Evolutionary conservation across 1,140 invertebrate genomes (phyloP).

Genomic region (Temnothorax longispinosus): DNA sequence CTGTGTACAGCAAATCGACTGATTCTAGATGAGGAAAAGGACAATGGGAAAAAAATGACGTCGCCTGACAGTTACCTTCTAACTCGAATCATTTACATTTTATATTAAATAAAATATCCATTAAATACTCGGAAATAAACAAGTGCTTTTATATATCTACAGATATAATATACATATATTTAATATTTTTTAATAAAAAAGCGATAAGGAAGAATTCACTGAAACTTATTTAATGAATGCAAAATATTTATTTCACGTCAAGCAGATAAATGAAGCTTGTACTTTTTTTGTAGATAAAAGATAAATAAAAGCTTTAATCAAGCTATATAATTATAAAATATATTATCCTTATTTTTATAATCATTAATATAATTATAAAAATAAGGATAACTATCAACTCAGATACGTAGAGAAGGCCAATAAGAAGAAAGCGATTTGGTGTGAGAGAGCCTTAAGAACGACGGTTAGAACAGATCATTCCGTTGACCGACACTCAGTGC

Average conservation of each 20-base stretch:
- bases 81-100: neutral
- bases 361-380: slow-evolving; percentile 6
- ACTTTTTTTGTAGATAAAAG: neutral
- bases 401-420: neutral
- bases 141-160: too few species aligned
- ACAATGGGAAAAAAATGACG: slow-evolving; percentile 13
- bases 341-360: too few species aligned
- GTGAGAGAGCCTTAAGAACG: slow-evolving; percentile 49
- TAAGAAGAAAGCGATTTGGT: slow-evolving; percentile 10
- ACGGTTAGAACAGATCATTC: slow-evolving; percentile 71
- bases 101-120: neutral
- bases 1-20: slow-evolving; percentile 2
- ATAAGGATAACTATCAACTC: neutral
- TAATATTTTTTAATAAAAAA: slow-evolving; percentile 2
- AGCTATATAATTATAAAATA: neutral
- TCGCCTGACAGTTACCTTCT: neutral
- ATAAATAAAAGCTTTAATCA: neutral
- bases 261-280: neutral
- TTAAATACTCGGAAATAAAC: neutral
- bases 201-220: neutral
- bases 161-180: neutral
- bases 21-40: slow-evolving; percentile 42
- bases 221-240: neutral
- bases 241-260: neutral
- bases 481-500: slow-evolving; percentile 75